These are phyloP conservation scores for Ladona fulva DNA, from an alignment of 1,140 invertebrate genomes.

Conservation along the genomic window DNA sequence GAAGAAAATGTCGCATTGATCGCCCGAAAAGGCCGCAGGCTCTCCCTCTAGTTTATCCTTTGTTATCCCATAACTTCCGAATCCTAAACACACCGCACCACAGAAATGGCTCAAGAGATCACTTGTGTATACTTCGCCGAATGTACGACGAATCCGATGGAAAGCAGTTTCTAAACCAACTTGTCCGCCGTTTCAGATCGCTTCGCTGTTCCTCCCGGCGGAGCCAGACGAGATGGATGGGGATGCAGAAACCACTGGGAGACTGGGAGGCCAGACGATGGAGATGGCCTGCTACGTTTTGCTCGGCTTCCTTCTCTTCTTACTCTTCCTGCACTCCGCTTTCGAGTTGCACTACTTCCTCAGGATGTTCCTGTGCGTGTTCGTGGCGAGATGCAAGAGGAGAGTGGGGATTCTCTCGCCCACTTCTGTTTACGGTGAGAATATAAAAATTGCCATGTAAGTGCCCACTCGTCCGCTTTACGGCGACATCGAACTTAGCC, in stretches of 20 bases:
- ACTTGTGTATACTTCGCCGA: no score
- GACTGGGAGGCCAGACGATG: constrained; percentile 12
- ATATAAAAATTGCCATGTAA: neutral
- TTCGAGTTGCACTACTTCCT: constrained; percentile 60
- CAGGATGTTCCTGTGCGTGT: constrained; percentile 49
- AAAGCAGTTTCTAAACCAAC: no score
- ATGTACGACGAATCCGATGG: no score
- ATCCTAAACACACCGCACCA: no score
- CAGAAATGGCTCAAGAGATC: no score
- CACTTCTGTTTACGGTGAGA: constrained; percentile 38
- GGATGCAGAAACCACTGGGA: no score
- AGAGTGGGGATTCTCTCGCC: constrained; percentile 53
- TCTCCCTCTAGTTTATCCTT: no score
- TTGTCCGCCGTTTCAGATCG: neutral
- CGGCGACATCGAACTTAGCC: no score
- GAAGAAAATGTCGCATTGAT: no score
- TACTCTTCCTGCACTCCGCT: constrained; percentile 46
- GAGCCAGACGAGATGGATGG: neutral
- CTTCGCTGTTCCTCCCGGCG: neutral
- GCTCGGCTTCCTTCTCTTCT: constrained; percentile 35
- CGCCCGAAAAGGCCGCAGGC: no score
- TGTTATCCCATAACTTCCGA: no score
- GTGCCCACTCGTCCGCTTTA: no score
- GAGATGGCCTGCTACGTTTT: constrained; percentile 40
- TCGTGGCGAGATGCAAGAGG: constrained; percentile 50